Evolutionary conservation across 2,797 vertebrate genomes (phyloP).

Genomic region (Brotula barbata): DNA sequence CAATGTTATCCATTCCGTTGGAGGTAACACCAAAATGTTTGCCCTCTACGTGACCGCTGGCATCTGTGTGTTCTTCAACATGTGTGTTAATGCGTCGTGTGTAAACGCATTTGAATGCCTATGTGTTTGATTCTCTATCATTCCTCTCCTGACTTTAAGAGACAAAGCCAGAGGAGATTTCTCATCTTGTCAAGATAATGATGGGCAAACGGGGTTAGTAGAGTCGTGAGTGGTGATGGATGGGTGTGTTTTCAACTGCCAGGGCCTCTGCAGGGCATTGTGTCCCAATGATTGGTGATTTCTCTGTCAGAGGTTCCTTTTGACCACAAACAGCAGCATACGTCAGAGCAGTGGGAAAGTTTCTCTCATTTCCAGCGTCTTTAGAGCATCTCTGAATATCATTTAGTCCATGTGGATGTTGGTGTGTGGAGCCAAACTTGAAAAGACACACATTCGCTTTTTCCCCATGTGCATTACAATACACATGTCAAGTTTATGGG

Average conservation of each 20-base stretch:
- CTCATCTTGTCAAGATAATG: constrained; percentile 58
- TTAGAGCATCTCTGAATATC: constrained; percentile 6
- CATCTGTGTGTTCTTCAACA: constrained; percentile 12
- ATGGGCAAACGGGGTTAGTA: constrained; percentile 47
- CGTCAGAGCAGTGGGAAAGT: constrained; percentile 60
- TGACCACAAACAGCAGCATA: constrained; percentile 63
- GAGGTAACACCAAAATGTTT: constrained; percentile 64
- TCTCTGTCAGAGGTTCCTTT: constrained; percentile 53
- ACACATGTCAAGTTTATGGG: neutral
- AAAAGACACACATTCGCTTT: constrained; percentile 10
- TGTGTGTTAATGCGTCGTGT: constrained; percentile 21
- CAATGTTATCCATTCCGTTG: constrained; percentile 61
- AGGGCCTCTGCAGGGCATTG: constrained; percentile 62
- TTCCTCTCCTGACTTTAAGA: constrained; percentile 40
- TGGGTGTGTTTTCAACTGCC: constrained; percentile 60
- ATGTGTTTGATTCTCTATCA: constrained; percentile 36
- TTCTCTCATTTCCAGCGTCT: constrained; percentile 35
- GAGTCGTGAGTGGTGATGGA: constrained; percentile 63
- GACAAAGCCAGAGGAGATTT: constrained; percentile 28
- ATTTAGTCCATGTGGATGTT: constrained; percentile 4
- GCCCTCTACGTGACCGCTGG: constrained; percentile 59
- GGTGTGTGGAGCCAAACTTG: constrained; percentile 11
- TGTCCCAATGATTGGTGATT: constrained; percentile 66
- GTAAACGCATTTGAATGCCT: constrained; percentile 40
- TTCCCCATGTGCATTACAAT: neutral